Base-by-base conservation (phyloP, 2,113 vertebrate genomes). In the Saccopteryx leptura region DNA sequence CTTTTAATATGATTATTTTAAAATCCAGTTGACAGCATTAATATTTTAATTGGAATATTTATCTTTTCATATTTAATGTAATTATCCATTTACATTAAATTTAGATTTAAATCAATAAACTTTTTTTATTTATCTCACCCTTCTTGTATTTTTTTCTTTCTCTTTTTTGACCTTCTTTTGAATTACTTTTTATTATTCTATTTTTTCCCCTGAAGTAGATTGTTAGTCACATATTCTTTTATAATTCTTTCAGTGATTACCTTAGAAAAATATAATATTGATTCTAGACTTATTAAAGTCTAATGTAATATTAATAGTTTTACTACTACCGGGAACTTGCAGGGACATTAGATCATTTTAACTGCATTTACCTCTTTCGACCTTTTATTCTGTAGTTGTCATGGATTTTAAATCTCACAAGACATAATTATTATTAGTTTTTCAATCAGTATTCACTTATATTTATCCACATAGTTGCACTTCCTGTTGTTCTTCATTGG, bases 101-200 rank as follows among this genome's bases (percentile, higher is more conserved):
- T 66, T 52, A 68, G 19, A 15, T 78, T 86, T 78, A 88, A 71
- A 52, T 66, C 61, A 46, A 7, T 56, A 5, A 28, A 28, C 50
- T 82, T 61, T 82, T 91, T 54, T 58, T 74, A 11, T 13, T 58
- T 75, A 58, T 19, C 21, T 5, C 15, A 21, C 7, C 58, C 23
- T 92, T 76, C 46, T 61, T 15, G 4, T 83, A 28, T 56, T 75
- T 76, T 84, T 91, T 87, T 75, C 66, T 76, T 79, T 72, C 50
- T 52, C n/a, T 56, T 54, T 74, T 68, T 75, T n/a, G 28, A 9
- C 2, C 85, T 94, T 90, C 65, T 81, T 93, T 81, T 80, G 52
- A 81, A 85, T 93, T 66, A 58, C 86, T 95, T 92, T 92, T 89
- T 75, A 63, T 76, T 46, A 48, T 89, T 88, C 65, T 7, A 31